Evolutionary conservation across 2,797 vertebrate species (phyloP).

Genomic region (Pyrocephalus nanus): DNA sequence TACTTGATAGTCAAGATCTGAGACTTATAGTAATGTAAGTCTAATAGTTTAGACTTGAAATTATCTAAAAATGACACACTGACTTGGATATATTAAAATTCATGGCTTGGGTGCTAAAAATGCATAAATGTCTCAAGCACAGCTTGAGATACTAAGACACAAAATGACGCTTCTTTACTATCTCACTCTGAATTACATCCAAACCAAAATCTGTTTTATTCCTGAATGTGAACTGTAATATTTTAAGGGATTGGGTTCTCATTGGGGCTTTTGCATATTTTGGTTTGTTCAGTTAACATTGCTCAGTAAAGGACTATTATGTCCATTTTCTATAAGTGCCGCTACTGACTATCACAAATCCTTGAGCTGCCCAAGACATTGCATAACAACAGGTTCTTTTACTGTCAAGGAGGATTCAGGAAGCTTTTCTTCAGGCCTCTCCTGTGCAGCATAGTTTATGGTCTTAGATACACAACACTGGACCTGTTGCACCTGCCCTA

Average conservation of each 20-base stretch:
- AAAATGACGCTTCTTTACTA: not conserved
- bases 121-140: not conserved
- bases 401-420: not conserved
- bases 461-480: accelerated
- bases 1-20: not conserved
- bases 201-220: not conserved
- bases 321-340: not conserved
- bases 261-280: not conserved
- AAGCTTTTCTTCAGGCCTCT: not conserved
- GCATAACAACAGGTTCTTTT: accelerated
- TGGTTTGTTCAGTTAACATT: not conserved
- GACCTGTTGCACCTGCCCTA: not conserved
- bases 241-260: not conserved
- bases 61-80: not conserved
- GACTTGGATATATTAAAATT: not conserved
- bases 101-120: not conserved
- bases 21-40: not conserved
- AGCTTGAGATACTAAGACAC: not conserved
- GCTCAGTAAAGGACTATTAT: not conserved
- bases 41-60: not conserved
- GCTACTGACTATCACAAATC: not conserved
- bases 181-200: not conserved
- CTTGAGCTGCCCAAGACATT: not conserved
- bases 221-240: not conserved
- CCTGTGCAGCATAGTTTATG: not conserved